Evolutionary conservation across 2,113 vertebrate species (phyloP), one percentile per base, ranked within the genome.

Genomic region (Apeltes quadracus): DNA sequence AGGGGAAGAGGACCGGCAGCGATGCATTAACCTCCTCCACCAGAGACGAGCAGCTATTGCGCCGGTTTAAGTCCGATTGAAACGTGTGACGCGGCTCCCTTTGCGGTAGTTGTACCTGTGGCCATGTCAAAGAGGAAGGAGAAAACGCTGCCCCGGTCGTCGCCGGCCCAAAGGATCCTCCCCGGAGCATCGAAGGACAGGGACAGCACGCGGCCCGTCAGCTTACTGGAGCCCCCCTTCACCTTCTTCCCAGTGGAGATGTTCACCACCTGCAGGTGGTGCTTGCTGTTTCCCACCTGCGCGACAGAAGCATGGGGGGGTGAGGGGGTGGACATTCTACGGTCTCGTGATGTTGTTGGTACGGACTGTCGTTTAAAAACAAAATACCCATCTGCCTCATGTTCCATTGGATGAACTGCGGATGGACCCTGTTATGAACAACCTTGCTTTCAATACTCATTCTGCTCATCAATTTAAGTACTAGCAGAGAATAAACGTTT

Each of bases 61-160:
- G 39, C 5, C 46, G 58, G 20, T 57, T 27, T 22, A 43, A 83
- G 56, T 44, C 18, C 25, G 29, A 66, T 57, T 4, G 36, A 1
- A 25, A 71, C 80, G 78, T 56, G 48, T 29, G 67, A 77, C 23
- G 59, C 54, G 29, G 29, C 14, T 14, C 22, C 16, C 25, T 61
- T 34, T 50, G 54, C 38, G 34, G 22, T 3, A n/a, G 39, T 5
- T n/a, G 14, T 91, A 97, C 95, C 97, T 78, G 96, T 98, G 66
- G 95, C 95, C 92, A 97, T 97, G 89, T 98, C 96, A 6, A 98
- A 98, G 54, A 98, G 94, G 92, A 98, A 98, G 38, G 96, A 97
- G 84, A 96, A 97, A 72, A 98, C 94, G 74, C 96, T 96, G 38
- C 97, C 96, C 0, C 94, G 90, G 87, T 98, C 97, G 15, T 98